These are phyloP conservation scores for Nettapus auritus DNA, from an alignment of 2,113 vertebrate genomes.

Conservation along the genomic window DNA sequence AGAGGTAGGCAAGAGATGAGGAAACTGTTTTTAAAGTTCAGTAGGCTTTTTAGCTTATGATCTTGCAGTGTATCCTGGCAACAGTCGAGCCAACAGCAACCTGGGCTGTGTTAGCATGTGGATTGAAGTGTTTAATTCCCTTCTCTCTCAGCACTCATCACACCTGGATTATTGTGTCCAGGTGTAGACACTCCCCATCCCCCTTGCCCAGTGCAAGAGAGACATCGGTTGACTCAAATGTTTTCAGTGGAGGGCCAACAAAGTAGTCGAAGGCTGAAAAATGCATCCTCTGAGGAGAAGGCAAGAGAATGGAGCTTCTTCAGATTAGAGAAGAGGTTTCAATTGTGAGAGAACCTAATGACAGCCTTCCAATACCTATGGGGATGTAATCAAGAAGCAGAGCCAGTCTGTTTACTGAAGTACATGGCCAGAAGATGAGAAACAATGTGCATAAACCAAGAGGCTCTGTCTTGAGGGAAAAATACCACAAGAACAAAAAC, in stretches of 20 bases:
- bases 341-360: neutral
- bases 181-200: neutral
- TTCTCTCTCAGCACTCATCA: neutral
- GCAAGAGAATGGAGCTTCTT: neutral
- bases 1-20: neutral
- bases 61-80: neutral
- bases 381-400: neutral
- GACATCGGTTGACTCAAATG: neutral
- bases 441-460: neutral
- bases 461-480: neutral
- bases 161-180: neutral
- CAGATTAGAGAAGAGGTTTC: neutral
- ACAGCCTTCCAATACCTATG: neutral
- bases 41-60: neutral
- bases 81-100: neutral
- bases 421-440: neutral
- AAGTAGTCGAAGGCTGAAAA: neutral
- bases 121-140: neutral
- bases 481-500: neutral
- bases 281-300: neutral
- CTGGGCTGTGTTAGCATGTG: neutral
- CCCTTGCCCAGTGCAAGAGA: neutral
- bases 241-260: neutral
- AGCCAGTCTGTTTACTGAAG: neutral
- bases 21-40: neutral